Percentiles rank a stretch among this genome's conserved stretches.
Evolutionary conservation across 2,888 invertebrate genomes (phyloP).

Genomic region (Ichneumoninae sp.): DNA sequence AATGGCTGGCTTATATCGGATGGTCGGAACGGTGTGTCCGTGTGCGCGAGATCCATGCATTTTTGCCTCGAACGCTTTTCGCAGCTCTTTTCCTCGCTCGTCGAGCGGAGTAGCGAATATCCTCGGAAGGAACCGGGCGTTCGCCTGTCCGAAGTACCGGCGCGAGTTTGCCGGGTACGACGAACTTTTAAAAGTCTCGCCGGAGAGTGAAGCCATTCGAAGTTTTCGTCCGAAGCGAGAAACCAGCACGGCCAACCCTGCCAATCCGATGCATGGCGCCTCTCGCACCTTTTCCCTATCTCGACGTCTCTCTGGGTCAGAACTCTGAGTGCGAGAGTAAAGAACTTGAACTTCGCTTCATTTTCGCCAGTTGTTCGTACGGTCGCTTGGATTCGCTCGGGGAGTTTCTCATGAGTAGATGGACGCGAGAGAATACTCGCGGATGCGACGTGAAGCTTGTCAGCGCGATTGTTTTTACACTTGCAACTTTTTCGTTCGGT

Average conservation of each 20-base stretch:
- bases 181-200: slow-evolving; percentile 76
- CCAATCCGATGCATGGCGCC: slow-evolving; percentile 12
- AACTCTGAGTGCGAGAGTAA: slow-evolving; percentile 32
- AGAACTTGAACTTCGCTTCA: slow-evolving; percentile 56
- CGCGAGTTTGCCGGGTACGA: slow-evolving; percentile 55
- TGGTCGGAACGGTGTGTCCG: slow-evolving; percentile 50
- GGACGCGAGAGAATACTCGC: neutral
- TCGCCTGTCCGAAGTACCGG: slow-evolving; percentile 5
- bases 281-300: slow-evolving; percentile 13
- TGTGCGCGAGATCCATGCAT: slow-evolving; percentile 34
- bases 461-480: neutral
- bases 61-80: slow-evolving; percentile 56
- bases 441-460: neutral
- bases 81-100: slow-evolving; percentile 33
- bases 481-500: neutral
- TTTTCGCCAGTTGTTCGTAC: slow-evolving; percentile 35
- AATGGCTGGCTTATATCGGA: slow-evolving; percentile 57
- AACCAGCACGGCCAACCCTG: slow-evolving; percentile 16
- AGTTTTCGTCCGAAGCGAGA: slow-evolving; percentile 65
- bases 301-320: slow-evolving; percentile 30
- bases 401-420: slow-evolving; percentile 1
- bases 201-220: slow-evolving; percentile 58
- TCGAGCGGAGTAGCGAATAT: slow-evolving; percentile 23
- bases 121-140: slow-evolving; percentile 18
- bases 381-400: slow-evolving; percentile 2